phyloP scores from a whole-genome alignment of 2,888 invertebrate species.

The Lasioglossum vierecki region DNA sequence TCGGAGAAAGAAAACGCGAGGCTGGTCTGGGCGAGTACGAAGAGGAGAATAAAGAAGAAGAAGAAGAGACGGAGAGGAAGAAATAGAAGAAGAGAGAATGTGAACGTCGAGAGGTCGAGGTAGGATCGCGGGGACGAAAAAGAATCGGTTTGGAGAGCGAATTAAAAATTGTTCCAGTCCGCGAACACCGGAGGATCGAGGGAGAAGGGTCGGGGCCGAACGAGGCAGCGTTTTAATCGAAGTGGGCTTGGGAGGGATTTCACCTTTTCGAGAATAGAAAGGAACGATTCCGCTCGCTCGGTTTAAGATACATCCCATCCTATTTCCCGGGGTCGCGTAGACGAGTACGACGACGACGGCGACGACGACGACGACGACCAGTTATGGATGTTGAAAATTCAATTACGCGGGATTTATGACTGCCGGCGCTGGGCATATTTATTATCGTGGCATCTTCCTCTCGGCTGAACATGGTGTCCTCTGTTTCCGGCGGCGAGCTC shows the following conservation, averaged over 20 bases:
- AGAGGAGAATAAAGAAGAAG: background rate
- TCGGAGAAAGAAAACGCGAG: conserved; percentile 39
- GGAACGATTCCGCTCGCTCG: conserved; percentile 57
- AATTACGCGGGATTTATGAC: conserved; percentile 79
- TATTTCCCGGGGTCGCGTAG: conserved; percentile 74
- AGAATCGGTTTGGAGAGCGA: conserved; percentile 63
- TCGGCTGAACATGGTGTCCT: conserved; percentile 18
- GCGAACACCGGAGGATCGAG: conserved; percentile 52
- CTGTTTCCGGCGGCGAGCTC: conserved; percentile 23
- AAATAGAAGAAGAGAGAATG: background rate
- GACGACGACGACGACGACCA: conserved; percentile 60
- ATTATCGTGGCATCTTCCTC: conserved; percentile 68
- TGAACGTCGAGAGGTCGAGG: conserved; percentile 6
- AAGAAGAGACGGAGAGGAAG: background rate
- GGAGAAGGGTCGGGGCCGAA: background rate
- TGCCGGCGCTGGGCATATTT: conserved; percentile 76
- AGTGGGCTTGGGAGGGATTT: conserved; percentile 48
- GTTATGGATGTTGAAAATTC: conserved; percentile 79
- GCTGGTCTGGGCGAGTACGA: background rate
- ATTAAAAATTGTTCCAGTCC: conserved; percentile 71
- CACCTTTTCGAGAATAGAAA: conserved; percentile 61
- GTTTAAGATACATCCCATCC: conserved; percentile 76
- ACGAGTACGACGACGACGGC: conserved; percentile 48
- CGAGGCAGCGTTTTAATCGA: conserved; percentile 55
- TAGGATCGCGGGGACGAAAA: background rate